phyloP scores from a whole-genome alignment of 2,797 vertebrate genomes.

The Coreius guichenoti region DNA sequence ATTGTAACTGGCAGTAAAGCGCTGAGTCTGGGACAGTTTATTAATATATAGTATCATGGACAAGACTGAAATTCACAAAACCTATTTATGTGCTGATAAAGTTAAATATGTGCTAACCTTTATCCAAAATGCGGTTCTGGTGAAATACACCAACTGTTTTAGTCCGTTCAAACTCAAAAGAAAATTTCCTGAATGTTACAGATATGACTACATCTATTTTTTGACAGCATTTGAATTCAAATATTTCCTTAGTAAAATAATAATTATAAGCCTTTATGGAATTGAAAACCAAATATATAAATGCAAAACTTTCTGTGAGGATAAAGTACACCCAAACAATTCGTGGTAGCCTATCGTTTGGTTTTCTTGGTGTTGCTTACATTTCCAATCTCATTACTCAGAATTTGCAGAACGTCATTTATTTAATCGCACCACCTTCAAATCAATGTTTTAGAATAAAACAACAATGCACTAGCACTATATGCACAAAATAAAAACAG shows the following conservation, averaged over 20 bases:
- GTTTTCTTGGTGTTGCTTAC: slow-evolving; percentile 18
- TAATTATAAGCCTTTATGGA: too few species aligned
- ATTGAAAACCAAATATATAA: not conserved
- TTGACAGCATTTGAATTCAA: not conserved
- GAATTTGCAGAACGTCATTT: slow-evolving; percentile 2
- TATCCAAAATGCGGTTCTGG: not conserved
- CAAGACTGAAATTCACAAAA: not conserved
- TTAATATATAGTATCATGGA: not conserved
- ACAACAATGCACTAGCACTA: not conserved
- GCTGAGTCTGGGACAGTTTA: not conserved
- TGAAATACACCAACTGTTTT: not conserved
- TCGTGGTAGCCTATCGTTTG: slow-evolving; percentile 6
- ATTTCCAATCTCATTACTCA: slow-evolving; percentile 16
- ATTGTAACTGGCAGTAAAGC: not conserved
- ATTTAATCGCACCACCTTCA: not conserved
- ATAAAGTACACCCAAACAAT: slow-evolving; percentile 30
- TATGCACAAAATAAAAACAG: not conserved
- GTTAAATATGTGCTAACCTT: not conserved
- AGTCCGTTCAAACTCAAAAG: not conserved
- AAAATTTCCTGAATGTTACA: not conserved
- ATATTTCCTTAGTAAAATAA: not conserved
- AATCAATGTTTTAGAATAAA: not conserved
- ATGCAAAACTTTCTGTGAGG: not conserved
- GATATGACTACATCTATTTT: not conserved
- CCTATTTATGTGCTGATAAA: not conserved